Base-by-base conservation (phyloP, 2,113 vertebrate species). In the Macquaria ambigua region DNA sequence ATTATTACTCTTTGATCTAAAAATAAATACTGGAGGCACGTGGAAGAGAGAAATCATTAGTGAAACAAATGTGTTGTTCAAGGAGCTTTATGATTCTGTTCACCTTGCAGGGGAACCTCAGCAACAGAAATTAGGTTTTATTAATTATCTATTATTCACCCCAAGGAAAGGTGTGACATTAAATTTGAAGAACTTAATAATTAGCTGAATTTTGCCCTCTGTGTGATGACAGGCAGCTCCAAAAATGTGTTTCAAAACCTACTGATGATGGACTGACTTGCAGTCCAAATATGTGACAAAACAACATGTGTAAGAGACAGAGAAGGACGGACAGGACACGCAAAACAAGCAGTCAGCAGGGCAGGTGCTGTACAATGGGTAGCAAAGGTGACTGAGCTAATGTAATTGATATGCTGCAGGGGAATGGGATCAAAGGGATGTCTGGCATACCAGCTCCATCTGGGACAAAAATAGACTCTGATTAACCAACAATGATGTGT, bases 321-420 rank as follows among this genome's bases (percentile, higher is more conserved):
- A 52, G 74, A 89, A 92, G 91, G 90, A 85, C 92, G 73, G 67
- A 37, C 43, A 55, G 80, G 89, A 58, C 87, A 59, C 1, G 31
- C 43, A 31, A 41, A 74, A 62, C 78, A 59, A 70, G 76, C 79
- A 21, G 63, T 12, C 14, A 37, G 64, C 37, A 6, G 46, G 90
- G 64, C 90, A 89, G 90, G 90, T 89, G 91, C 67, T 63, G 86
- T 77, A 48, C 12, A 77, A 75, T 62, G 84, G 82, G 82, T 74
- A 89, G 90, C 82, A 92, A 94, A 93, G 91, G 93, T 93, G 90
- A 88, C 90, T 89, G 90, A 93, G 93, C 89, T 91, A 80, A 92
- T 92, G 94, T 90, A 89, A 93, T 90, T 90, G 90, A 93, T 93
- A 95, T 81, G 89, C 71, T 77, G 81, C 81, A 43, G 53, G 90